Evolutionary conservation across 2,113 vertebrate genomes (phyloP).

Genomic region (Oncorhynchus kisutch): DNA sequence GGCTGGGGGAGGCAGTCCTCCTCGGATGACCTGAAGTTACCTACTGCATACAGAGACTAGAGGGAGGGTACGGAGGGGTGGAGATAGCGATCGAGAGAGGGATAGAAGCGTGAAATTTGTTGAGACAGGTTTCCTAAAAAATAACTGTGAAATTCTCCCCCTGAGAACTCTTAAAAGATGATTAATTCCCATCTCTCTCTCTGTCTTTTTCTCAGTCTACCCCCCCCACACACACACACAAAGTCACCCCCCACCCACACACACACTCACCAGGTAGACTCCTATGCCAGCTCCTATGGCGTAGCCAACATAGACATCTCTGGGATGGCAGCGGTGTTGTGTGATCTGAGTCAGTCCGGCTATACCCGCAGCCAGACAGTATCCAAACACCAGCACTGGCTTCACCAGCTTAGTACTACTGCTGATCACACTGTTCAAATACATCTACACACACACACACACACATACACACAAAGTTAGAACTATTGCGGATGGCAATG

Average conservation of each 20-base stretch:
- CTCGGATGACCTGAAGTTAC: conserved; percentile 83
- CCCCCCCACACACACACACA: no score
- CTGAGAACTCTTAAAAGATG: not conserved
- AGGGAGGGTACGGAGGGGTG: not conserved
- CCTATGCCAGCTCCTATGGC: conserved; percentile 90
- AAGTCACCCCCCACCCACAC: not conserved
- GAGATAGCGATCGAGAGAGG: not conserved
- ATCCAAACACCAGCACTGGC: conserved; percentile 88
- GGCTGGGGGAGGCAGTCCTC: conserved; percentile 51
- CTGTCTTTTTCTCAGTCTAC: not conserved
- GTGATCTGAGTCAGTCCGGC: conserved; percentile 94
- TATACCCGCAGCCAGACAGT: conserved; percentile 83
- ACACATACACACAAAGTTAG: not conserved
- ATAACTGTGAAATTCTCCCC: not conserved
- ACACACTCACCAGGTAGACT: conserved; percentile 87
- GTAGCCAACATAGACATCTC: conserved; percentile 90
- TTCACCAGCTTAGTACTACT: conserved; percentile 94
- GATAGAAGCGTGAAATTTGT: not conserved
- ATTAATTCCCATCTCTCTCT: not conserved
- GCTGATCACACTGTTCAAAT: conserved; percentile 89
- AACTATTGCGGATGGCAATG: no score
- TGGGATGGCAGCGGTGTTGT: conserved; percentile 91
- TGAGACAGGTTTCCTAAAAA: not conserved
- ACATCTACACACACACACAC: conserved; percentile 75
- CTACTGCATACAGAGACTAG: conserved; percentile 89